These are phyloP conservation scores for Acropternis orthonyx DNA, from an alignment of 2,797 vertebrate genomes.

Conservation along the genomic window DNA sequence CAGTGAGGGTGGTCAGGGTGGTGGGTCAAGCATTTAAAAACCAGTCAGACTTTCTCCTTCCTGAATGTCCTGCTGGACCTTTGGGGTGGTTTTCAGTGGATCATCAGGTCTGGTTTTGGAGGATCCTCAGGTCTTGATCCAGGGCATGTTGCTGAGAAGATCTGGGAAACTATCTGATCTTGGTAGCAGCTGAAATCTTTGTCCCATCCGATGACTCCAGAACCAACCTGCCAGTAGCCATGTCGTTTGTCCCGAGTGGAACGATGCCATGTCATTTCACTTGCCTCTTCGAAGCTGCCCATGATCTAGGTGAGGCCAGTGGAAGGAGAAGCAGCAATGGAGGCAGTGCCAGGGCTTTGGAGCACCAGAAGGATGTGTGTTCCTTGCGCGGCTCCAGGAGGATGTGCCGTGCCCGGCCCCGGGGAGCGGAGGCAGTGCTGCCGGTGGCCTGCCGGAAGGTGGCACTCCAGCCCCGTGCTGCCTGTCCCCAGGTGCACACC, in stretches of 20 bases:
- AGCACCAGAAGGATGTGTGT: not conserved
- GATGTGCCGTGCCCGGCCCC: not conserved
- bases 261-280: not conserved
- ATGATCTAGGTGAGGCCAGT: not conserved
- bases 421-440: not conserved
- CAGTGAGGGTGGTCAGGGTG: not conserved
- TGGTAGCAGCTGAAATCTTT: not conserved
- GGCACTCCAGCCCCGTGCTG: slow-evolving; percentile 31
- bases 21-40: not conserved
- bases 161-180: not conserved
- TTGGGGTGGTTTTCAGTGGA: not conserved
- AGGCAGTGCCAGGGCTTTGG: not conserved
- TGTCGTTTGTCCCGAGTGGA: fast-evolving
- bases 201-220: not conserved
- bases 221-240: not conserved
- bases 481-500: not conserved
- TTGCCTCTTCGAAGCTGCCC: not conserved
- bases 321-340: fast-evolving
- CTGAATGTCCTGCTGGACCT: not conserved
- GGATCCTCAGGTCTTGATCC: not conserved
- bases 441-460: slow-evolving; percentile 32
- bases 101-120: not conserved
- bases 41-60: not conserved
- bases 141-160: not conserved
- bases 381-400: not conserved